phyloP scores from a whole-genome alignment of 2,888 invertebrate species.

The Drosophila maculinotata region DNA sequence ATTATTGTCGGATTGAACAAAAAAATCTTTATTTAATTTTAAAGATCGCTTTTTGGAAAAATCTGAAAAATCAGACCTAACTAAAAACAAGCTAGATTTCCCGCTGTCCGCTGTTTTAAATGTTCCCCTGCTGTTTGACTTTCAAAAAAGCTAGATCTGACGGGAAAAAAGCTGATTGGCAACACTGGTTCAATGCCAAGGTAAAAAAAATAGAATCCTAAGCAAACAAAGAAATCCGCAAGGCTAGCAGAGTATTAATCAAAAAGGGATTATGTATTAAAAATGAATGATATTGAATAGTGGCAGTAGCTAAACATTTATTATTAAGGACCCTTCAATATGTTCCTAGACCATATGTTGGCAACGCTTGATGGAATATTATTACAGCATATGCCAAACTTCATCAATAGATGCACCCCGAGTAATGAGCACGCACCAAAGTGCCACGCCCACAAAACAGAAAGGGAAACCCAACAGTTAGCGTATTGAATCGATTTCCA shows the following conservation, averaged over 20 bases:
- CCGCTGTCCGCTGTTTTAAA: no score
- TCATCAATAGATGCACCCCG: constrained; percentile 36
- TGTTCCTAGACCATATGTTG: constrained; percentile 46
- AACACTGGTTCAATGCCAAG: constrained; percentile 72
- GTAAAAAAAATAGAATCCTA: constrained; percentile 46
- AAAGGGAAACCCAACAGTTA: constrained; percentile 11
- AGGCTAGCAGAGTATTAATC: constrained; percentile 19
- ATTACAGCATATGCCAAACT: constrained; percentile 68
- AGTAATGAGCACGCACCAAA: constrained; percentile 22
- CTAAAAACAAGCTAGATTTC: no score
- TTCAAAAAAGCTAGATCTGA: no score
- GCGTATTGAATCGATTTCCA: constrained; percentile 66
- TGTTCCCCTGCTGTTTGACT: no score
- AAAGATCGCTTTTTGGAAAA: no score
- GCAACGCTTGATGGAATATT: constrained; percentile 46
- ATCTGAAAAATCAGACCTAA: no score
- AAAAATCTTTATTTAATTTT: no score
- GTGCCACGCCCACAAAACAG: constrained; percentile 35
- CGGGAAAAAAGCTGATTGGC: constrained; percentile 24
- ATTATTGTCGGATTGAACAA: no score
- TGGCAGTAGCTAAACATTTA: background rate
- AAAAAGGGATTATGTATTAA: constrained; percentile 9
- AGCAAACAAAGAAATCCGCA: constrained; percentile 4
- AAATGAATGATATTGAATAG: constrained; percentile 4
- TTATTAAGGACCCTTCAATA: background rate